Evolutionary conservation across 2,797 vertebrate genomes (phyloP), one percentile per base, ranked within the genome.

Genomic region (Onychomys torridus): DNA sequence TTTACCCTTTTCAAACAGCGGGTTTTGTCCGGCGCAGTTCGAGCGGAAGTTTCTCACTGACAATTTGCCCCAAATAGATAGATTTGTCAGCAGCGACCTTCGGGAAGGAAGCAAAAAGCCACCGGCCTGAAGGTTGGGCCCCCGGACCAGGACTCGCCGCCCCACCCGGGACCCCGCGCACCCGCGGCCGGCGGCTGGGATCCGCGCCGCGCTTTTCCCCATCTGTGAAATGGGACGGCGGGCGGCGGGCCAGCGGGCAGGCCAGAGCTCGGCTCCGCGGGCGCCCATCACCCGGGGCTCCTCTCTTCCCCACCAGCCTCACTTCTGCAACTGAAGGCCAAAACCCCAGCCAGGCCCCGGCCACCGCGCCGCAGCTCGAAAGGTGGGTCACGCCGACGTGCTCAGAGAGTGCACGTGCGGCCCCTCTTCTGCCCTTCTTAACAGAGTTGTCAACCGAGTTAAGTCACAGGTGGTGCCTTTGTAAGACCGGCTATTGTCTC

Each of bases 21-120:
- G 99, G 99, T 99, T 99, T 99, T 99, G 99, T 99, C 99, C 99
- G 97, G 98, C 99, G 99, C 99, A 99, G 99, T 99, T 99, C 99
- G 99, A 99, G 99, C 99, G 99, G 99, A 99, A 99, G 99, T 99
- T 99, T 99, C 99, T 99, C 99, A 99, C 99, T 99, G 99, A 99
- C 99, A 99, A 99, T 99, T 99, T 99, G 99, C 99, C 99, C 99
- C 99, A 99, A 99, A 99, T 99, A 99, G 98, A 99, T 99, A 99
- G 99, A 99, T 99, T 99, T 99, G 99, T 99, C 99, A 99, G 99
- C 99, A 99, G 99, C 99, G 99, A 99, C 98, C 98, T 98, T 98
- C 98, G 98, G 95, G 97, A 97, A 97, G 97, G 98, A 98, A 98
- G 98, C 98, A 98, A 98, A 98, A 98, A 98, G 98, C 98, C 98